phyloP scores from a whole-genome alignment of 35 echinoderm and acorn worm species.

The Eucidaris tribuloides region DNA sequence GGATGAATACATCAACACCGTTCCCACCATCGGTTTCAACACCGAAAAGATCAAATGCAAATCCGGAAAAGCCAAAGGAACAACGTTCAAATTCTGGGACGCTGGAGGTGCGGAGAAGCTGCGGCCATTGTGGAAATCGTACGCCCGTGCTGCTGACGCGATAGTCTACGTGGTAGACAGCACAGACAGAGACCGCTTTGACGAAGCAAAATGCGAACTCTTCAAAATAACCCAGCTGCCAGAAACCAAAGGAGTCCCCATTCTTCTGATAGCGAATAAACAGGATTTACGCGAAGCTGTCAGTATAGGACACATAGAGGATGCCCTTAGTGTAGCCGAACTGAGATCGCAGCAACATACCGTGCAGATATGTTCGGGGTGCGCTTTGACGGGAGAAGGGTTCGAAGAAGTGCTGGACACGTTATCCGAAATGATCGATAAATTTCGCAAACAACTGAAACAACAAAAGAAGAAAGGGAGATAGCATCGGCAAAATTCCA shows the following conservation, averaged over 20 bases:
- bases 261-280: constrained; percentile 90
- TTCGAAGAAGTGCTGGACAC: constrained; percentile 63
- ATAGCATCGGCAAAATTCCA: constrained; percentile 56
- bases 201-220: constrained; percentile 89
- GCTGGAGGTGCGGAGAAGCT: constrained; percentile 96
- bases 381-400: constrained; percentile 97
- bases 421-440: constrained; percentile 79
- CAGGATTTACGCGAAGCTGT: constrained; percentile 82
- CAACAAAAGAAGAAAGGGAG: constrained; percentile 85
- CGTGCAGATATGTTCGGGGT: constrained; percentile 66
- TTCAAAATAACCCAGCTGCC: constrained; percentile 58
- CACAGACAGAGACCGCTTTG: constrained; percentile 74
- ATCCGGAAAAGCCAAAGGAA: constrained; percentile 80
- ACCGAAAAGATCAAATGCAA: constrained; percentile 77
- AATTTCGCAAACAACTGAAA: constrained; percentile 73
- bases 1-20: constrained; percentile 94
- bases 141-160: constrained; percentile 78
- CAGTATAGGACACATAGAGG: constrained; percentile 42
- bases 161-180: constrained; percentile 94
- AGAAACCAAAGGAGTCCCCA: constrained; percentile 77
- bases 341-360: constrained; percentile 56
- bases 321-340: constrained; percentile 45
- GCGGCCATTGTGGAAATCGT: constrained; percentile 96
- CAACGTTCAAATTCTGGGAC: constrained; percentile 89
- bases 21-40: constrained; percentile 96